Evolutionary conservation across 1,140 invertebrate species (phyloP).

Genomic region (Mactra quadrangularis): DNA sequence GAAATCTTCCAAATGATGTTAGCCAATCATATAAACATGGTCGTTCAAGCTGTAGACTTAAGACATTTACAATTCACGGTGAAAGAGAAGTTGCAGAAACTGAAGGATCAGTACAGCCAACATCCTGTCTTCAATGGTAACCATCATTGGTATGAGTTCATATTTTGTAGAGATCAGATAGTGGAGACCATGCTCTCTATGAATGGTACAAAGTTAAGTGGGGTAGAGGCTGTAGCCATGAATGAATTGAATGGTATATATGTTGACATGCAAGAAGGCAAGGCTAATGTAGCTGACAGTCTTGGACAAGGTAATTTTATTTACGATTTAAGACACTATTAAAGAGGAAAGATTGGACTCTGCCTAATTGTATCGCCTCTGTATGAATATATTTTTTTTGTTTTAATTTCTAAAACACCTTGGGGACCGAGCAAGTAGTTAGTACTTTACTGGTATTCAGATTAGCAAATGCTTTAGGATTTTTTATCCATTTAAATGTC

Average conservation of each 20-base stretch:
- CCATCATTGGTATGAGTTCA: slow-evolving; percentile 5
- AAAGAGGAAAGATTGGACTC: no score
- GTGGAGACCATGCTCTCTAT: neutral
- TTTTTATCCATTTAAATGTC: no score
- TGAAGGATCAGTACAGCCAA: neutral
- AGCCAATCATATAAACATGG: neutral
- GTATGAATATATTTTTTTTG: no score
- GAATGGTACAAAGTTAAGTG: neutral
- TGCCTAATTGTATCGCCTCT: no score
- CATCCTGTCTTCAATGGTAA: neutral
- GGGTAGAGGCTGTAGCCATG: neutral
- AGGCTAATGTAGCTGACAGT: neutral
- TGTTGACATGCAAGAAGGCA: neutral
- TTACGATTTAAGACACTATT: no score
- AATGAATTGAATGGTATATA: neutral
- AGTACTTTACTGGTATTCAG: no score
- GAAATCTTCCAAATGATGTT: slow-evolving; percentile 33
- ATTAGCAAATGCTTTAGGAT: no score
- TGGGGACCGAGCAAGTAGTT: no score
- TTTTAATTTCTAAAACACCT: no score
- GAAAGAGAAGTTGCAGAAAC: neutral
- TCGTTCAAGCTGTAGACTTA: slow-evolving; percentile 9
- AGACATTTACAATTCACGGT: neutral
- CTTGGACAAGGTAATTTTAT: neutral
- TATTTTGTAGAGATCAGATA: neutral